Evolutionary conservation across 2,888 invertebrate genomes (phyloP).

Genomic region (Metacarcinus magister): DNA sequence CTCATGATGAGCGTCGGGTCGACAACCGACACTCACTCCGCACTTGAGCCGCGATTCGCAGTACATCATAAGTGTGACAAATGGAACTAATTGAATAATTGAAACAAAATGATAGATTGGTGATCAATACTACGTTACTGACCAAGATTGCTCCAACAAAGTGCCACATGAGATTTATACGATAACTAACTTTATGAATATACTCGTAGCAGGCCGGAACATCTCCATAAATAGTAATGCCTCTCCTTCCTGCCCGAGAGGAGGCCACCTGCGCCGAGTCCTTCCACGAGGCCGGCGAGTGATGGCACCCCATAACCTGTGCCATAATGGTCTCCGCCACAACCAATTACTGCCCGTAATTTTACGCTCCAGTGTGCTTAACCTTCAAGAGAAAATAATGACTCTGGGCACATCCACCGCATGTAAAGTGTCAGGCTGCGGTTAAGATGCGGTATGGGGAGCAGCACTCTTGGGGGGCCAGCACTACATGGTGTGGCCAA

Average conservation of each 20-base stretch:
- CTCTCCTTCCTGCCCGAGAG: background rate
- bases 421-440: constrained; percentile 36
- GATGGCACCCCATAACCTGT: constrained; percentile 48
- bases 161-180: background rate
- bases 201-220: background rate
- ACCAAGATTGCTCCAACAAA: background rate
- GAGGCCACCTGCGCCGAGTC: background rate
- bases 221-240: background rate
- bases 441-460: background rate
- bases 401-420: constrained; percentile 36
- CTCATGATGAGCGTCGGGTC: background rate
- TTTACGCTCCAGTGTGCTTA: constrained; percentile 41
- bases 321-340: constrained; percentile 41
- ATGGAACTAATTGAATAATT: background rate
- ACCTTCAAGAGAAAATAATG: constrained; percentile 45
- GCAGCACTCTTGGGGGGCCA: background rate
- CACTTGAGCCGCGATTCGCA: background rate
- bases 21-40: background rate
- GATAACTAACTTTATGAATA: background rate
- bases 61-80: background rate
- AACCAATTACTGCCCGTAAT: constrained; percentile 41
- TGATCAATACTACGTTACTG: background rate
- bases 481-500: background rate
- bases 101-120: background rate
- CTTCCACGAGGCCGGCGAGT: background rate